A percentile compares a stretch with the other conserved stretches of the same genome.
phyloP scores from a whole-genome alignment of 2,888 invertebrate genomes.

The Hemistola chrysoprasaria region DNA sequence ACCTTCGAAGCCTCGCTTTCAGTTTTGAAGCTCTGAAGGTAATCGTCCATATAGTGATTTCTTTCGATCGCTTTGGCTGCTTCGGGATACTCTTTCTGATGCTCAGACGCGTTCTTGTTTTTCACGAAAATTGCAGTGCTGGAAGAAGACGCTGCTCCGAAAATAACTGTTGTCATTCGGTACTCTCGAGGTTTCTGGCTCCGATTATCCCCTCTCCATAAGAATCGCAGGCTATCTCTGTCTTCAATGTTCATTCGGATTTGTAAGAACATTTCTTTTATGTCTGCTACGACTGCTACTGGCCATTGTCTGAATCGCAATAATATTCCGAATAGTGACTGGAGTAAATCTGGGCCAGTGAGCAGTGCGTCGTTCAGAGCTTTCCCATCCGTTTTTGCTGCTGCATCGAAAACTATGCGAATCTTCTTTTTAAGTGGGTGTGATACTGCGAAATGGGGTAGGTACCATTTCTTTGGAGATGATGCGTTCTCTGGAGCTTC shows the following conservation, averaged over 20 bases:
- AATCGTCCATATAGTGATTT: background rate
- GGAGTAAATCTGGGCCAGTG: slow-evolving; percentile 33
- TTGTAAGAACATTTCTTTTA: slow-evolving; percentile 17
- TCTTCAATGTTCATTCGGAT: slow-evolving; percentile 8
- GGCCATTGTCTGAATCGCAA: slow-evolving; percentile 31
- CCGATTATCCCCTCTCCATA: slow-evolving; percentile 13
- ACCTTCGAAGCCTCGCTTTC: too few species aligned
- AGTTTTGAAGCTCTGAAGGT: too few species aligned
- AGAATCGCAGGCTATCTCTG: slow-evolving; percentile 8
- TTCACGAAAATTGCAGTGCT: slow-evolving; percentile 14
- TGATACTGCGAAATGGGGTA: too few species aligned
- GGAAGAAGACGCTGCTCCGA: slow-evolving; percentile 24
- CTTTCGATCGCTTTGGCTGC: too few species aligned
- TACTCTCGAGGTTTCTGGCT: slow-evolving; percentile 4
- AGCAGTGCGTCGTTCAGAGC: too few species aligned
- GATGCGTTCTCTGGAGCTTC: too few species aligned
- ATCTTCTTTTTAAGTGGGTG: too few species aligned
- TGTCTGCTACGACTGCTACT: slow-evolving; percentile 12
- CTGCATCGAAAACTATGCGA: too few species aligned
- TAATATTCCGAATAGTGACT: slow-evolving; percentile 32
- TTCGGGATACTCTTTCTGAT: background rate
- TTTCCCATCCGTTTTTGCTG: too few species aligned
- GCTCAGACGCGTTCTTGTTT: slow-evolving; percentile 8
- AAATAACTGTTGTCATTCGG: slow-evolving; percentile 23
- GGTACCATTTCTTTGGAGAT: too few species aligned